A percentile compares a stretch with the other conserved stretches of the same genome.
Conservation (phyloP, 2,797 vertebrate species). For the Diceros bicornis region DNA sequence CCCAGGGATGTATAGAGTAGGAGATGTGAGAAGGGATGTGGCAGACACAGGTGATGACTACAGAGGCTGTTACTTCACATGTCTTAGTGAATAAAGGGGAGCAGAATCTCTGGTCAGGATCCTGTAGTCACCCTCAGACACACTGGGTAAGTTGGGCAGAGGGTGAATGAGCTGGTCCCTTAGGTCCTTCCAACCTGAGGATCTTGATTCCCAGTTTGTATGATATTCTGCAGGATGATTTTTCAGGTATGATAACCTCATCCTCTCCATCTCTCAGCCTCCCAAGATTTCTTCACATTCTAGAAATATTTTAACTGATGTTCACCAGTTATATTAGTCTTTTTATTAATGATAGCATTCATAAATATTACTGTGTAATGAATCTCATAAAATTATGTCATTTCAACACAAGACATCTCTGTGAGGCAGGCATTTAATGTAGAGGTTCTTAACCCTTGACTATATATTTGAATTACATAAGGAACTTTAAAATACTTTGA, state of each 20-base stretch:
- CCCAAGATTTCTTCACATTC: neutral
- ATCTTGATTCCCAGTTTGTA: neutral
- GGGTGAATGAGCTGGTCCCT: neutral
- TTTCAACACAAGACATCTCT: neutral
- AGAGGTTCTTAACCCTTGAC: neutral
- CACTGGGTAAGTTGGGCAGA: constrained; percentile 16
- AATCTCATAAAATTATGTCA: neutral
- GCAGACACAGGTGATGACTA: neutral
- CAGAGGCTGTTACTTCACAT: neutral
- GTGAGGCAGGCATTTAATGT: neutral
- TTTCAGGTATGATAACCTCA: neutral
- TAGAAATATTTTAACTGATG: neutral
- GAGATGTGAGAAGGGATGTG: neutral
- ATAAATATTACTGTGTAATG: neutral
- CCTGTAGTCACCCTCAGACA: neutral
- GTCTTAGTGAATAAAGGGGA: constrained; percentile 9
- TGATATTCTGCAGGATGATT: neutral
- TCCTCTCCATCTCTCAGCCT: neutral
- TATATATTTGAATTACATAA: constrained; percentile 27
- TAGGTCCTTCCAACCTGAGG: neutral
- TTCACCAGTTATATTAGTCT: neutral
- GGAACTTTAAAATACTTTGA: neutral
- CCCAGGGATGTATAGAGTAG: neutral
- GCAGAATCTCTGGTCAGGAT: neutral
- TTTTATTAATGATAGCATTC: neutral